Percentiles rank a stretch among this genome's conserved stretches.
phyloP scores from a whole-genome alignment of 2,113 vertebrate species.

The Neolamprologus sp. region DNA sequence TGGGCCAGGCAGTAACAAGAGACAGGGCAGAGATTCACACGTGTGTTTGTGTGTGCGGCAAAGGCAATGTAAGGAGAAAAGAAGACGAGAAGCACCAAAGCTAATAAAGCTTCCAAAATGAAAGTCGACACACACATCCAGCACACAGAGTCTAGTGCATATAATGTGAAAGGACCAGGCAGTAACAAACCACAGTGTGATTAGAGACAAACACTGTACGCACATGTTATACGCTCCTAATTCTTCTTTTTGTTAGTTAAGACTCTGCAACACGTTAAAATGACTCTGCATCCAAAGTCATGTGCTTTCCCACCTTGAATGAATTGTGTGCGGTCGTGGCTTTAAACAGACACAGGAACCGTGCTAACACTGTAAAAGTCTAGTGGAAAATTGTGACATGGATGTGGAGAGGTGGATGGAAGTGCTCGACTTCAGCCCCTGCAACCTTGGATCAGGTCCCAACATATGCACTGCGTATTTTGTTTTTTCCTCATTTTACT shows the following conservation, averaged over 20 bases:
- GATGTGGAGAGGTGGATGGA: background rate
- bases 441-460: background rate
- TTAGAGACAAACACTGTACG: background rate
- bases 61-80: background rate
- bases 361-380: background rate
- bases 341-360: background rate
- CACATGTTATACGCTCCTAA: background rate
- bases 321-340: background rate
- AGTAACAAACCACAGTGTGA: background rate
- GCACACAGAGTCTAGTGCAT: background rate
- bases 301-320: background rate
- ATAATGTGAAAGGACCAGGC: background rate
- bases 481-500: background rate
- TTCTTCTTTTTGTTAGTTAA: background rate
- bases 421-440: background rate
- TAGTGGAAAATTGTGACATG: background rate
- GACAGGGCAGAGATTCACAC: conserved; percentile 11
- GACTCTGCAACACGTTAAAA: background rate
- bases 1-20: conserved; percentile 23
- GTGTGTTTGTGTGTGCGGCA: background rate
- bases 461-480: background rate
- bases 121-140: background rate
- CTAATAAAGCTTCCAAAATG: background rate
- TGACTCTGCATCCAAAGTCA: background rate
- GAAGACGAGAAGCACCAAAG: background rate